Conservation (phyloP, 2,797 vertebrate genomes). For the Gallinago solitaria region DNA sequence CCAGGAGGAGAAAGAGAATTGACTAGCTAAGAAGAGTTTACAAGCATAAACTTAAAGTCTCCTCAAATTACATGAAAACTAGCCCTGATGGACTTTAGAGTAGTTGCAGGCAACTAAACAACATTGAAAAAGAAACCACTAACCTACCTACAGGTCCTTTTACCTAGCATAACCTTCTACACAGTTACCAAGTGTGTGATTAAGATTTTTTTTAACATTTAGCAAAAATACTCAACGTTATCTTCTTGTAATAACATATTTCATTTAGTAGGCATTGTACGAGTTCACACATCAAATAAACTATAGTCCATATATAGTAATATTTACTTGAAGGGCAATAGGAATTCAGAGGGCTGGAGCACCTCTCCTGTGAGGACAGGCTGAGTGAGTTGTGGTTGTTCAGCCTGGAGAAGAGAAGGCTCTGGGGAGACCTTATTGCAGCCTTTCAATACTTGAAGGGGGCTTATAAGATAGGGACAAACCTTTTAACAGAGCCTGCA, state of each 20-base stretch:
- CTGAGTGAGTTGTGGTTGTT: background rate
- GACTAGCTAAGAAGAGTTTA: background rate
- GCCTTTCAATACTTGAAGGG: background rate
- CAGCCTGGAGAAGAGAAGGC: background rate
- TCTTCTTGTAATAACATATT: background rate
- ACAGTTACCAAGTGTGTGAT: background rate
- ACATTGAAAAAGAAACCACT: background rate
- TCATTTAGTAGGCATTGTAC: background rate
- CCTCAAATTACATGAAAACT: background rate
- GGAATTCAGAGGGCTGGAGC: background rate
- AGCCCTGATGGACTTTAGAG: background rate
- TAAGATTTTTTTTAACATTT: background rate
- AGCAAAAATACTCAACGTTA: background rate
- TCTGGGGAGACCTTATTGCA: rapidly evolving
- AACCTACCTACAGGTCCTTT: background rate
- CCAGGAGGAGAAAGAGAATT: background rate
- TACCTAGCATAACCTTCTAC: background rate
- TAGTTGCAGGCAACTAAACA: background rate
- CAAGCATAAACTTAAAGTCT: background rate
- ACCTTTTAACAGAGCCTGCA: background rate
- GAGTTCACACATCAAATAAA: background rate
- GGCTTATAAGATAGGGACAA: background rate
- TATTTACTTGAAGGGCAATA: background rate
- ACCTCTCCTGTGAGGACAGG: background rate
- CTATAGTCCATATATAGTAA: background rate